These are phyloP conservation scores for Platycheirus rosarum DNA, from an alignment of 2,888 invertebrate species.

Conservation along the genomic window DNA sequence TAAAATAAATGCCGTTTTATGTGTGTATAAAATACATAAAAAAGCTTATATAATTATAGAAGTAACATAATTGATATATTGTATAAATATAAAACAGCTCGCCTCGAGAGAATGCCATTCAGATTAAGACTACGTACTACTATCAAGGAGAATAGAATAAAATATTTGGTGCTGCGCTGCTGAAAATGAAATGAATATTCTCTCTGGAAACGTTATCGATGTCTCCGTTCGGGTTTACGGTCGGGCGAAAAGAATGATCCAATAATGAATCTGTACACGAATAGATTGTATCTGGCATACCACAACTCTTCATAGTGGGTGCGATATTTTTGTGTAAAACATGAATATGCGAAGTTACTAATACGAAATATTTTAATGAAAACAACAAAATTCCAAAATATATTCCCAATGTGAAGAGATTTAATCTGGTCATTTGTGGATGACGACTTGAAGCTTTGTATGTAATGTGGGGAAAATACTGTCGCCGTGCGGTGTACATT, in stretches of 20 bases:
- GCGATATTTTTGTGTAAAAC: conserved; percentile 56
- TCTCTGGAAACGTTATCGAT: conserved; percentile 51
- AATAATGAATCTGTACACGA: conserved; percentile 47
- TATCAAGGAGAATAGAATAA: conserved; percentile 22
- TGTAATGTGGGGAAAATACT: conserved; percentile 5
- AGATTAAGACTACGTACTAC: conserved; percentile 1
- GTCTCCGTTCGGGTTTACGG: conserved; percentile 27
- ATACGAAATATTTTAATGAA: too few species aligned
- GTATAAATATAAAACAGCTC: too few species aligned
- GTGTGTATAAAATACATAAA: conserved; percentile 26
- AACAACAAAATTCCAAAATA: too few species aligned
- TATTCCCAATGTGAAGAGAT: too few species aligned
- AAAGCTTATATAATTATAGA: conserved; percentile 21
- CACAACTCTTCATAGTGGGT: conserved; percentile 58
- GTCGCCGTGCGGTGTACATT: conserved; percentile 33
- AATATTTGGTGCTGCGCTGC: conserved; percentile 4
- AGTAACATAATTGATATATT: conserved; percentile 13
- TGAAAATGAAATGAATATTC: conserved; percentile 40
- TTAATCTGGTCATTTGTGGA: conserved; percentile 38
- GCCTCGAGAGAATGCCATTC: conserved; percentile 25
- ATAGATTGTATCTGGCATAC: conserved; percentile 43
- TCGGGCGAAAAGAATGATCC: conserved; percentile 17
- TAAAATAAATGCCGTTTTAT: conserved; percentile 37
- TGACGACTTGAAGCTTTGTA: conserved; percentile 30
- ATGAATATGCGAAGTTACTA: conserved; percentile 18